These are phyloP conservation scores for Pecten maximus DNA, from an alignment of 2,888 invertebrate species.

Conservation along the genomic window DNA sequence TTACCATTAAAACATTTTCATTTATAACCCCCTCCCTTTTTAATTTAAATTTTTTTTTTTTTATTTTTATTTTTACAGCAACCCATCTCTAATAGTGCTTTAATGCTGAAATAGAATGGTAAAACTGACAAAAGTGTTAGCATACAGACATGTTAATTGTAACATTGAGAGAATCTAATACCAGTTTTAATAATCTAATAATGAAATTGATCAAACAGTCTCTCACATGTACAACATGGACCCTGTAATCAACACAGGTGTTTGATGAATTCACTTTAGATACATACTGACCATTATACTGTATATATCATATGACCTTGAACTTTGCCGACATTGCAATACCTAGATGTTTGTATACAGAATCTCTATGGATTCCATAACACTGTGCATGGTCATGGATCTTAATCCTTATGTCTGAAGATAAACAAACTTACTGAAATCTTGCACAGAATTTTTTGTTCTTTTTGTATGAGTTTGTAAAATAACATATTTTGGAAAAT, in stretches of 20 bases:
- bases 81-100: background rate
- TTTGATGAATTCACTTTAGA: background rate
- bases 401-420: too few species aligned
- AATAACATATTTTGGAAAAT: too few species aligned
- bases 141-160: background rate
- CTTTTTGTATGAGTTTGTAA: too few species aligned
- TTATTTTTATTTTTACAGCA: background rate
- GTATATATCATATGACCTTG: background rate
- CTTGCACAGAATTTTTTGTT: too few species aligned
- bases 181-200: background rate
- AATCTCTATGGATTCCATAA: too few species aligned
- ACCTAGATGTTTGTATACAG: background rate
- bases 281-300: background rate
- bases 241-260: background rate
- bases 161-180: background rate
- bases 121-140: background rate
- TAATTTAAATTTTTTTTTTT: background rate
- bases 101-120: background rate
- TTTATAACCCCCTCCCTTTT: background rate
- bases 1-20: too few species aligned
- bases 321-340: background rate
- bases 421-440: too few species aligned
- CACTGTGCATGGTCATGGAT: too few species aligned
- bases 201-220: background rate
- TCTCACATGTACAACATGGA: background rate